phyloP scores from a whole-genome alignment of 64 coral and sea anemone species.

The Cladopsammia gracilis region DNA sequence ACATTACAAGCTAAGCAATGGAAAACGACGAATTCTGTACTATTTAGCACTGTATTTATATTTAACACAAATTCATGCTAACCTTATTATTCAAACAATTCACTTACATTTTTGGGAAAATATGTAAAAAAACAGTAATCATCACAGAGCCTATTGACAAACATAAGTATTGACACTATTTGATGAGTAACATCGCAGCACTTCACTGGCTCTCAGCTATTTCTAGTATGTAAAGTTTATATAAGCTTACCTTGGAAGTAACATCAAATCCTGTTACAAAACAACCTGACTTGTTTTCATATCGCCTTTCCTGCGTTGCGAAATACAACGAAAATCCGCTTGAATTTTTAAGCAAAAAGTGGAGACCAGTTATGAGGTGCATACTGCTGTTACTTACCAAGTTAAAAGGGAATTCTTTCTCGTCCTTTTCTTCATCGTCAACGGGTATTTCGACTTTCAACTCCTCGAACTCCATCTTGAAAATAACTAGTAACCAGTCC shows the following conservation, averaged over 20 bases:
- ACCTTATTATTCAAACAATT: no score
- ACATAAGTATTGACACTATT: no score
- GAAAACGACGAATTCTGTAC: no score
- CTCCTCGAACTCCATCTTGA: slow-evolving; percentile 99
- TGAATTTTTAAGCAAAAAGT: not conserved
- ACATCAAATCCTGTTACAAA: slow-evolving; percentile 99
- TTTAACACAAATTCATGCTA: no score
- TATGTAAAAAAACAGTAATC: no score
- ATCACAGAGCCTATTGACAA: no score
- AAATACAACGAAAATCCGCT: slow-evolving; percentile 4
- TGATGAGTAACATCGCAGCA: no score
- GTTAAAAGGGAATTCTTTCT: slow-evolving; percentile 61
- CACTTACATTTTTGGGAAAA: no score
- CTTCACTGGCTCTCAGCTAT: no score
- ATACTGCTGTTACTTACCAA: not conserved
- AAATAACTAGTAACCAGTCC: slow-evolving; percentile 17
- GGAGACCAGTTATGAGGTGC: not conserved
- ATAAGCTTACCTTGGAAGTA: slow-evolving; percentile 79
- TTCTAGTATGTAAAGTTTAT: no score
- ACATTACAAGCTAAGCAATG: no score
- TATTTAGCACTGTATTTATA: no score
- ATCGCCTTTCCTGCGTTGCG: slow-evolving; percentile 77
- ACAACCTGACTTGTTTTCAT: slow-evolving; percentile 91
- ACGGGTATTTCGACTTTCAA: slow-evolving; percentile 94
- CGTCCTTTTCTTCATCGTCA: slow-evolving; percentile 77